These are phyloP conservation scores for Microplitis deprimator DNA, from an alignment of 2,888 invertebrate species.

Conservation along the genomic window DNA sequence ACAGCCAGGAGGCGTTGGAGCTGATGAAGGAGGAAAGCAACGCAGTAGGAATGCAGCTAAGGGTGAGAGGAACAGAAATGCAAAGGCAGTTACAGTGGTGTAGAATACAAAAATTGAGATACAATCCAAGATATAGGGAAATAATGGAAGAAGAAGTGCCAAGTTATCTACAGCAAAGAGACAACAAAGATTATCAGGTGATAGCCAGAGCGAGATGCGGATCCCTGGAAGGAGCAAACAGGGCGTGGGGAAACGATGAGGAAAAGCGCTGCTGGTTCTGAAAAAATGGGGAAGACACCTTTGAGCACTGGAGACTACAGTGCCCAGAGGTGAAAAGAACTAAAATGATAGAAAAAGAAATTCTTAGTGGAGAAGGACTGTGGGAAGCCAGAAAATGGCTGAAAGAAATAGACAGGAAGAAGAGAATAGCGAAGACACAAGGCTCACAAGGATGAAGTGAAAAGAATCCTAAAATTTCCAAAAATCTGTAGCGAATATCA, in stretches of 20 bases:
- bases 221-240: not conserved
- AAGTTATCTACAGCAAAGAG: not conserved
- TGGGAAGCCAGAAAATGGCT: not conserved
- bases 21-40: not conserved
- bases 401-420: not conserved
- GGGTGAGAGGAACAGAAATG: not conserved
- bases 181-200: not conserved
- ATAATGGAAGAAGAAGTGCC: not conserved
- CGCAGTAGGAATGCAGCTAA: not conserved
- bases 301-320: not conserved
- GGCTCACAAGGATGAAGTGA: too few relatives aligned
- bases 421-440: not conserved
- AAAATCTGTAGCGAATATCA: too few relatives aligned
- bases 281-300: not conserved
- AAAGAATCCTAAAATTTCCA: too few relatives aligned
- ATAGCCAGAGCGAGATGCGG: slow-evolving; percentile 14
- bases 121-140: not conserved
- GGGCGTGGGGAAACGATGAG: not conserved
- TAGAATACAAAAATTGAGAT: not conserved
- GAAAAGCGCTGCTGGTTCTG: not conserved
- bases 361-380: not conserved
- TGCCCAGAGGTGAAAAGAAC: not conserved
- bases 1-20: slow-evolving; percentile 1
- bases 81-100: slow-evolving; percentile 9
- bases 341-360: not conserved